Conservation (phyloP, 2,888 invertebrate species). For the Maniola hyperantus region DNA sequence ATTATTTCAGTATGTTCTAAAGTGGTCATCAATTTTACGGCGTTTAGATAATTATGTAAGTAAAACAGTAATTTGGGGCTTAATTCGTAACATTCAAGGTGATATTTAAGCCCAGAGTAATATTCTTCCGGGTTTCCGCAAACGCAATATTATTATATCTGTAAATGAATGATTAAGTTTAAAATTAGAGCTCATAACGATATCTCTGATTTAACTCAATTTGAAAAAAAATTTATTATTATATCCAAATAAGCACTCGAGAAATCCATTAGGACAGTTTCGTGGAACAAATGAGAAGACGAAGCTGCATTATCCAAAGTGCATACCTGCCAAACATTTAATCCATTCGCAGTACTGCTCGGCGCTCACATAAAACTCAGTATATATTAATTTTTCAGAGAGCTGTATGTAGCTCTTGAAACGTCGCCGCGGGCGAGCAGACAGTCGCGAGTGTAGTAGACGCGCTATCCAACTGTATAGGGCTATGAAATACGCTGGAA, state of each 20-base stretch:
- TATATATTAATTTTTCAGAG: slow-evolving; percentile 74
- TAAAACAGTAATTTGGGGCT: too few species aligned
- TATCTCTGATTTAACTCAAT: neutral
- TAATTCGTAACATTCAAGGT: too few species aligned
- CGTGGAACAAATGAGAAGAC: slow-evolving; percentile 39
- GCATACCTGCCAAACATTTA: slow-evolving; percentile 48
- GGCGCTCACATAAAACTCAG: slow-evolving; percentile 47
- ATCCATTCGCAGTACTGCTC: slow-evolving; percentile 42
- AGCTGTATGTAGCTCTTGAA: slow-evolving; percentile 62
- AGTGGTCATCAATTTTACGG: too few species aligned
- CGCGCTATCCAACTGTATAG: slow-evolving; percentile 51
- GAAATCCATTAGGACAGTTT: slow-evolving; percentile 37
- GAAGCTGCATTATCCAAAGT: slow-evolving; percentile 43
- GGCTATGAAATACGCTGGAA: slow-evolving; percentile 41
- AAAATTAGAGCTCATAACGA: neutral
- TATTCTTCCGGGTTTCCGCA: too few species aligned
- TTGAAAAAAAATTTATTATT: neutral
- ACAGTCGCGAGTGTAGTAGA: slow-evolving; percentile 66
- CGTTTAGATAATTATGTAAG: too few species aligned
- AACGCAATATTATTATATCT: too few species aligned
- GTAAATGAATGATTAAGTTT: too few species aligned
- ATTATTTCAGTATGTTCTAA: too few species aligned
- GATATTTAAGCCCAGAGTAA: too few species aligned
- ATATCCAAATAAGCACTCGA: slow-evolving; percentile 29
- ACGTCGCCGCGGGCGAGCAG: slow-evolving; percentile 71